Percentiles rank a stretch among this genome's conserved stretches.
These are phyloP conservation scores for Meiosimyza decipiens DNA, from an alignment of 2,888 invertebrate species.

Conservation along the genomic window DNA sequence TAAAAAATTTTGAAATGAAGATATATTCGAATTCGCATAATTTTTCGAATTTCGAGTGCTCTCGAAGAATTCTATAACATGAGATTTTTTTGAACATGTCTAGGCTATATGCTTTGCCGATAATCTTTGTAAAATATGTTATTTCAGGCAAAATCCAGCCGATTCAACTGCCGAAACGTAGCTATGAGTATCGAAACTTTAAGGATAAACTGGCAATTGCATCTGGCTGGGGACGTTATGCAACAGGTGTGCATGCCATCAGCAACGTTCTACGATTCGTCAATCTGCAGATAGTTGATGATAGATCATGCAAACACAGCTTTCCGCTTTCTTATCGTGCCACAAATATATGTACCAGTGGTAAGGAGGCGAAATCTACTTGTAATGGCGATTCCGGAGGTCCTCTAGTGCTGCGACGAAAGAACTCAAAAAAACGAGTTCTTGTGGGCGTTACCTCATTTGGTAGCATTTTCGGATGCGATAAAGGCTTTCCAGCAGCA, in stretches of 20 bases:
- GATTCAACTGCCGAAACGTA: conserved; percentile 62
- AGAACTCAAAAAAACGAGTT: conserved; percentile 55
- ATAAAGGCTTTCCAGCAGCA: conserved; percentile 62
- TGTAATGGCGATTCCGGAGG: conserved; percentile 68
- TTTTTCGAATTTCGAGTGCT: no score
- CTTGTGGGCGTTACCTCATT: conserved; percentile 64
- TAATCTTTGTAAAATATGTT: neutral
- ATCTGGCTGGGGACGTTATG: conserved; percentile 69
- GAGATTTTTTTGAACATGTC: no score
- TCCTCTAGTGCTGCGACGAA: conserved; percentile 59
- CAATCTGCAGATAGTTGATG: conserved; percentile 63
- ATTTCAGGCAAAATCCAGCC: conserved; percentile 63
- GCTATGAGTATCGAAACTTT: conserved; percentile 60
- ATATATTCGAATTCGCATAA: no score
- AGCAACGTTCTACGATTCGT: conserved; percentile 66
- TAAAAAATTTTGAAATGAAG: no score
- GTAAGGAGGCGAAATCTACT: conserved; percentile 60
- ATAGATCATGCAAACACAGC: conserved; percentile 62
- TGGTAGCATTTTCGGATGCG: conserved; percentile 63
- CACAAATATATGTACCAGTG: conserved; percentile 67
- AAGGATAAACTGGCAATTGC: conserved; percentile 63
- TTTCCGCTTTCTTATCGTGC: conserved; percentile 64
- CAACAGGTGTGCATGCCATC: conserved; percentile 63
- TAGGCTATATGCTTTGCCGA: neutral
- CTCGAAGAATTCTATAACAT: no score